Base-by-base conservation (phyloP, 1,140 invertebrate species). In the Saccostrea cuccullata region DNA sequence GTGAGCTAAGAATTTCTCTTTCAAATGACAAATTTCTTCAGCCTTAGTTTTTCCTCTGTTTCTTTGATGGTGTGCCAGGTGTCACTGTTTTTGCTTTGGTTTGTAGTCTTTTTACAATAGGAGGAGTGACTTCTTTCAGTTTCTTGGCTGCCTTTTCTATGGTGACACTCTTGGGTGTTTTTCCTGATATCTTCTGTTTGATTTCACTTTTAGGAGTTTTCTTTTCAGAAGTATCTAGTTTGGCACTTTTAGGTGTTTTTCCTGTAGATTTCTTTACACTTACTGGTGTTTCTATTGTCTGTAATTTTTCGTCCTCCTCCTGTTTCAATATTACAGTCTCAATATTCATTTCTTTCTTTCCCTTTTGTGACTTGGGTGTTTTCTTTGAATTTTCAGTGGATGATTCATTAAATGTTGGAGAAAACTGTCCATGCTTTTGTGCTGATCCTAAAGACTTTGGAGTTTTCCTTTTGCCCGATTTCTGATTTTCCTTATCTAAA, bases 61-160 rank as follows among this genome's bases (percentile, higher is more conserved):
- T 77, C 70, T 26, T 36, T 30, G 70, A 13, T 13, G 70, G 70
- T 2, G 70, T 77, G 4, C 15, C 70, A 30, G 70, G 70, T 2
- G 70, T 77, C 15, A 77, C 13, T 36, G 26, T 26, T 5, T 17
- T 11, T 23, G 15, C 26, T 36, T 77, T 77, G 15, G 70, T 30
- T 26, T 77, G 70, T 26, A 77, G 70, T 17, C 70, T 26, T 30
- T 77, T 77, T 11, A 77, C 70, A 17, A 8, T 77, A 15, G 70
- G 70, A 17, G 70, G 70, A 15, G 70, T 36, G 23, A 77, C 11
- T 30, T 77, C 70, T 26, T 77, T 77, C 70, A 77, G 26, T 36
- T 77, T 77, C 70, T 77, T 77, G 70, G 70, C 70, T 12, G 70
- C 26, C 15, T 77, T 77, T 36, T 77, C 70, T 11, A 77, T 77